Evolutionary conservation across 2,888 invertebrate species (phyloP).

Genomic region (Gastracanthus pulcherrimus): DNA sequence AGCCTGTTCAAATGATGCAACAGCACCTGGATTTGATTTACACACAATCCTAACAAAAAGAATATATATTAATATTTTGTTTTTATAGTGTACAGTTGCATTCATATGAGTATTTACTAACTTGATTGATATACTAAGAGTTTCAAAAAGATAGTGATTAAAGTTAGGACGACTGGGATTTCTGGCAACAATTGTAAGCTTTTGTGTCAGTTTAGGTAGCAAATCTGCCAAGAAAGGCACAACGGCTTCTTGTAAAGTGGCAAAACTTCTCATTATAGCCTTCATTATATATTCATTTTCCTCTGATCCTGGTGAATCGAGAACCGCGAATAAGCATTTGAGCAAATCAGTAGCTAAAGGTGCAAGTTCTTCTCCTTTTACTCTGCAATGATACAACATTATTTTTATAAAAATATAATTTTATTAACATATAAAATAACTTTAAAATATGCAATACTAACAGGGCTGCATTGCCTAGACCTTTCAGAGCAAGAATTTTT

Average conservation of each 20-base stretch:
- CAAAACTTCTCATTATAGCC: conserved; percentile 94
- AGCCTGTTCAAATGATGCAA: conserved; percentile 92
- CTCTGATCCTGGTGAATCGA: conserved; percentile 86
- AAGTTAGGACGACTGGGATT: conserved; percentile 98
- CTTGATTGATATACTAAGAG: conserved; percentile 92
- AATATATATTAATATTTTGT: background rate
- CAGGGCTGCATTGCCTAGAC: conserved; percentile 80
- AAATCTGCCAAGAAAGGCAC: conserved; percentile 90
- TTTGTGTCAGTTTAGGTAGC: conserved; percentile 90
- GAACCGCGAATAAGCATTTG: conserved; percentile 86
- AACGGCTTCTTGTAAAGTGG: conserved; percentile 88
- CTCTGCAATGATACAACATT: conserved; percentile 74
- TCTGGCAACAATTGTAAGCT: conserved; percentile 90
- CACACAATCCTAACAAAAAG: conserved; percentile 86
- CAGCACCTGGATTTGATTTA: conserved; percentile 87
- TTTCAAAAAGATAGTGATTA: conserved; percentile 99
- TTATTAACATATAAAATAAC: conserved; percentile 26
- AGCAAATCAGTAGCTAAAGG: conserved; percentile 86
- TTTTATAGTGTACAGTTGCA: background rate
- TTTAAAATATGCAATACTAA: conserved; percentile 73
- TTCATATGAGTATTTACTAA: conserved; percentile 76
- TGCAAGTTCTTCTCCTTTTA: conserved; percentile 82
- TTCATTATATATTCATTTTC: conserved; percentile 99
- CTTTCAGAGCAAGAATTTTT: conserved; percentile 88
- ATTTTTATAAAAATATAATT: conserved; percentile 23